Evolutionary conservation across 2,888 invertebrate genomes (phyloP).

Genomic region (Galerucella pusilla): DNA sequence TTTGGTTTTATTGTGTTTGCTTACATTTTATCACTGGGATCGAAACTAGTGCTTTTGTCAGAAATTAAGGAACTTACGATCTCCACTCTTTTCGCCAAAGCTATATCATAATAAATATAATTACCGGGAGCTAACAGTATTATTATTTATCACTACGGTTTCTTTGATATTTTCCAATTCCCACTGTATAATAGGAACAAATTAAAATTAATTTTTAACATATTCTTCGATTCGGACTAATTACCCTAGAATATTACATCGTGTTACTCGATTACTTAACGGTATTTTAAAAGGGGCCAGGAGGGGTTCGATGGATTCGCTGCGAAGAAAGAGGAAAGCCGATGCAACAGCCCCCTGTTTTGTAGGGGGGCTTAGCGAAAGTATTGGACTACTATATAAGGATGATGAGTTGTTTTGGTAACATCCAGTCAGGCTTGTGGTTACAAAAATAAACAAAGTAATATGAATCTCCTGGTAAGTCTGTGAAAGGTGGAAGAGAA

Average conservation of each 20-base stretch:
- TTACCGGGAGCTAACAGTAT: too few species aligned
- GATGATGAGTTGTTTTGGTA: constrained; percentile 34
- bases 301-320: constrained; percentile 23
- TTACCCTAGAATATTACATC: constrained; percentile 36
- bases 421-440: constrained; percentile 57
- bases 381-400: constrained; percentile 60
- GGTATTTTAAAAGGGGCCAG: constrained; percentile 52
- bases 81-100: too few species aligned
- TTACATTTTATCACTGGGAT: too few species aligned
- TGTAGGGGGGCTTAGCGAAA: constrained; percentile 55
- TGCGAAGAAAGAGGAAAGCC: constrained; percentile 29
- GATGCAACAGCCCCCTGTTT: constrained; percentile 42
- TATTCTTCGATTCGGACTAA: constrained; percentile 37
- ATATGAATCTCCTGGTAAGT: constrained; percentile 65
- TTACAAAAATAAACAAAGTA: constrained; percentile 35
- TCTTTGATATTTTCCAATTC: background rate
- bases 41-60: too few species aligned
- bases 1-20: too few species aligned
- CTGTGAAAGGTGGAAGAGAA: constrained; percentile 10
- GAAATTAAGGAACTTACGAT: too few species aligned
- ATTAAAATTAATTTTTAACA: constrained; percentile 31
- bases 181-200: constrained; percentile 15
- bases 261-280: constrained; percentile 52
- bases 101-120: too few species aligned
- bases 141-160: background rate